Percentiles rank a stretch among this genome's conserved stretches.
These are phyloP conservation scores for Sisyra terminalis DNA, from an alignment of 2,888 invertebrate species.

Conservation along the genomic window DNA sequence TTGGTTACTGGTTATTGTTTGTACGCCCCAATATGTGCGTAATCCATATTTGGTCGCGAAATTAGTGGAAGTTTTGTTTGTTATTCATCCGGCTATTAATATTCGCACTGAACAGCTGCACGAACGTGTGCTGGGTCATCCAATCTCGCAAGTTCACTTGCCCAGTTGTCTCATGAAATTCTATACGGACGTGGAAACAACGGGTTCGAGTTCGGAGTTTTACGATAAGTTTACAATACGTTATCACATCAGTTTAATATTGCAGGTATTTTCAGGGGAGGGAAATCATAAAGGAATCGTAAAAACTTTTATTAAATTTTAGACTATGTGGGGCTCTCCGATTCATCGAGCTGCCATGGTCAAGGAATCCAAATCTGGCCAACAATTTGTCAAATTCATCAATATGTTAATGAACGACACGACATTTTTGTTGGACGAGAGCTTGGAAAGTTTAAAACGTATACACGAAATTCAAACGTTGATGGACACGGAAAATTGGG, in stretches of 20 bases:
- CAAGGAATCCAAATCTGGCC: slow-evolving; percentile 78
- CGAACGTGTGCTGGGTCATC: slow-evolving; percentile 72
- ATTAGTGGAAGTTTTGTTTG: slow-evolving; percentile 79
- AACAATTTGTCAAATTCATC: slow-evolving; percentile 89
- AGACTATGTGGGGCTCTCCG: slow-evolving; percentile 79
- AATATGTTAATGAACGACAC: slow-evolving; percentile 99
- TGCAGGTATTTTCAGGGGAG: too few species aligned
- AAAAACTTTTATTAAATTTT: too few species aligned
- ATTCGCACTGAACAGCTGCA: slow-evolving; percentile 35
- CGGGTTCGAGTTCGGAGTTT: slow-evolving; percentile 95
- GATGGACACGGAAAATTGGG: slow-evolving; percentile 55
- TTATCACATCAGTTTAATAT: slow-evolving; percentile 92
- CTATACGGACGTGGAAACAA: slow-evolving; percentile 95
- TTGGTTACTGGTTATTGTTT: slow-evolving; percentile 79
- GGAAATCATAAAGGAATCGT: too few species aligned
- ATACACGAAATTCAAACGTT: slow-evolving; percentile 79
- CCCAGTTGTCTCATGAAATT: slow-evolving; percentile 93
- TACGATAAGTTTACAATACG: slow-evolving; percentile 98
- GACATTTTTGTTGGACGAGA: slow-evolving; percentile 91
- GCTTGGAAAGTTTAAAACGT: slow-evolving; percentile 75
- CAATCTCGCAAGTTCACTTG: slow-evolving; percentile 61
- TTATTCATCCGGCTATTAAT: slow-evolving; percentile 54
- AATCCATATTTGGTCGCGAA: slow-evolving; percentile 97
- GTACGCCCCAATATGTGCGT: slow-evolving; percentile 77
- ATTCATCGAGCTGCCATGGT: slow-evolving; percentile 76